These are phyloP conservation scores for Pangasius mekongensis DNA, from an alignment of 2,797 vertebrate genomes.

Conservation along the genomic window DNA sequence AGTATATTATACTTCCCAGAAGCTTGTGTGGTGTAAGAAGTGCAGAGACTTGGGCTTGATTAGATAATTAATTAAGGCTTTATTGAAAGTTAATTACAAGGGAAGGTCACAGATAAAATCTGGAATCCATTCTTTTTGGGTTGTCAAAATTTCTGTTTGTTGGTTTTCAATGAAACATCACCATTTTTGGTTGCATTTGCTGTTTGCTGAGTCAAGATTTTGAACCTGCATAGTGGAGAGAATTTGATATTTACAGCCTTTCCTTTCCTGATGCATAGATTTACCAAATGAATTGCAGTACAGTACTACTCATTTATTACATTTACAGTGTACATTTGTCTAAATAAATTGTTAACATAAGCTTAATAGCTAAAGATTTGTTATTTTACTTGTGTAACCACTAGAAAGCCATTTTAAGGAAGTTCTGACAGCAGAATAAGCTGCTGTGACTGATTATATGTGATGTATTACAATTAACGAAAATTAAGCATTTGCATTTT, in stretches of 20 bases:
- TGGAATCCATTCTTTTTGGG: not conserved
- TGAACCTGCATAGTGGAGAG: not conserved
- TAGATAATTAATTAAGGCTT: not conserved
- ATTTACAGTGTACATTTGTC: not conserved
- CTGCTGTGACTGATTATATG: conserved; percentile 84
- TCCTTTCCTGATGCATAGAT: not conserved
- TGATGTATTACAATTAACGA: conserved; percentile 91
- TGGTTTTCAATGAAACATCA: not conserved
- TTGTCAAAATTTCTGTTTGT: not conserved
- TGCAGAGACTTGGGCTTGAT: not conserved
- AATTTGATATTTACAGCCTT: not conserved
- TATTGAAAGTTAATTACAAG: not conserved
- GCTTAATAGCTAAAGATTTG: conserved; percentile 41
- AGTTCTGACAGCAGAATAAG: conserved; percentile 56
- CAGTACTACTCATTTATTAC: conserved; percentile 3
- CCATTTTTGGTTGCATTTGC: not conserved
- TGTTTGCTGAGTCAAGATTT: conserved; percentile 26
- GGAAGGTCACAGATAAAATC: not conserved
- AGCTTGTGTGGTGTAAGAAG: not conserved
- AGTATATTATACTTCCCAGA: not conserved
- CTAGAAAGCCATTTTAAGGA: conserved; percentile 29
- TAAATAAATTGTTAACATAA: conserved; percentile 25
- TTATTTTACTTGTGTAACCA: conserved; percentile 35
- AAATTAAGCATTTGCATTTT: conserved; percentile 97
- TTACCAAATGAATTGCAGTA: not conserved